Evolutionary conservation across 2,113 vertebrate genomes (phyloP), one percentile per base, ranked within the genome.

Genomic region (Microcebus jonahi): DNA sequence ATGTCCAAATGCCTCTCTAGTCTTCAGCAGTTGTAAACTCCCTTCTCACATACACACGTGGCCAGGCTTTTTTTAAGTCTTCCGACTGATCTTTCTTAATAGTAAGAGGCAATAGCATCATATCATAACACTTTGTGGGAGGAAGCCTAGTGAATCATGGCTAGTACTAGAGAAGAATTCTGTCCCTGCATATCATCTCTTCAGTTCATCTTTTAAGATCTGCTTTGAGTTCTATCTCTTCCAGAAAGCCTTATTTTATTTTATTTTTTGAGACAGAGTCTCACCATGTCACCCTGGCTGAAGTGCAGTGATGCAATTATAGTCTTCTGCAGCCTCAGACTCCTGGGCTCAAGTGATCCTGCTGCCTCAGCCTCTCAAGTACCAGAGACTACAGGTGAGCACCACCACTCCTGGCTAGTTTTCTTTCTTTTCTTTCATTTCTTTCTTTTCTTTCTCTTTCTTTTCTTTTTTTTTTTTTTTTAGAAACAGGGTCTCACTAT

Each of bases 181-280:
- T 45, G 71, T 86, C 29, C 42, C 55, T 68, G n/a, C 70, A 95
- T 15, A n/a, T 68, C 63, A 88, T n/a, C 80, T 59, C 81, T 71
- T 76, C 29, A 57, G 55, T 63, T 79, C 39, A 76, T 91, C 67
- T 93, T 86, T 91, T 82, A 96, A 94, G 55, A 83, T 3, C 6
- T 13, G 77, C 12, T 36, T 82, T 90, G 84, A 92, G 36, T 90
- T 68, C 36, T 17, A n/a, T 79, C 9, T 83, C 94, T 42, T 50
- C 21, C 59, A 96, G 53, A 83, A 94, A 96, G 82, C 11, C 50
- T 92, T 93, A 55, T 55, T 55, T 55, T 55, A 55, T 55, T 55
- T 55, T 55, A 55, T 55, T 55, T 55, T 55, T 18, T 55, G 53
- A 63, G 25, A 63, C 10, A 63, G 61, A 25, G 61, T 63, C 61